Evolutionary conservation across 1,140 invertebrate genomes (phyloP).

Genomic region (Caenorhabditis remanei): DNA sequence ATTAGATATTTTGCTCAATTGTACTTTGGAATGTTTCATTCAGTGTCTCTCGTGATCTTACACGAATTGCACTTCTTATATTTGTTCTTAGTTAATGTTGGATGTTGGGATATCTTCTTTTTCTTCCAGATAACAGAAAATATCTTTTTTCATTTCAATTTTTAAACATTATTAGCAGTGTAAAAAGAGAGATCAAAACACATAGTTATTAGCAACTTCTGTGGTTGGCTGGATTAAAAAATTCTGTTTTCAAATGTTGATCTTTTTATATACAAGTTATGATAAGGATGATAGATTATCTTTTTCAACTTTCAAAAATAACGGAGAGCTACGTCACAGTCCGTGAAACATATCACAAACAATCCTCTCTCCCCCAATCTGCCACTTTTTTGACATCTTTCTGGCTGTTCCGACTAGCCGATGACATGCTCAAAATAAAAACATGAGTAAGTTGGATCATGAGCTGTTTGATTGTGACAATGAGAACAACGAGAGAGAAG

Average conservation of each 20-base stretch:
- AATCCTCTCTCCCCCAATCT: neutral
- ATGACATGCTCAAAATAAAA: slow-evolving; percentile 43
- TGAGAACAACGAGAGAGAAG: neutral
- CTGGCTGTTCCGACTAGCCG: slow-evolving; percentile 11
- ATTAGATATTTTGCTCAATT: neutral
- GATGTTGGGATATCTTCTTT: neutral
- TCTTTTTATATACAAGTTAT: neutral
- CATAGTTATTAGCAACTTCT: neutral
- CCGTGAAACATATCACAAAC: slow-evolving; percentile 15
- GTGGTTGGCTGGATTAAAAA: neutral
- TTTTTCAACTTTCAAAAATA: neutral
- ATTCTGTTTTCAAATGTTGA: neutral
- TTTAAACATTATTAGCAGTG: neutral
- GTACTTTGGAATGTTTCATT: slow-evolving; percentile 41
- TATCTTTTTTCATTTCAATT: neutral
- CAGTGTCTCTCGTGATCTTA: neutral
- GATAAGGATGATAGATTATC: neutral
- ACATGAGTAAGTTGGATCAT: slow-evolving; percentile 1
- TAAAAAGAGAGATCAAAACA: neutral
- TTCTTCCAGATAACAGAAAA: neutral
- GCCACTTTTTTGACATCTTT: slow-evolving; percentile 36
- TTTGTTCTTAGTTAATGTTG: neutral
- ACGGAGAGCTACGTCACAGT: neutral
- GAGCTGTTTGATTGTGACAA: neutral
- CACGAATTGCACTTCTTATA: neutral